Conservation (phyloP, 1,140 invertebrate genomes). For the Brachionus rotundiformis region DNA sequence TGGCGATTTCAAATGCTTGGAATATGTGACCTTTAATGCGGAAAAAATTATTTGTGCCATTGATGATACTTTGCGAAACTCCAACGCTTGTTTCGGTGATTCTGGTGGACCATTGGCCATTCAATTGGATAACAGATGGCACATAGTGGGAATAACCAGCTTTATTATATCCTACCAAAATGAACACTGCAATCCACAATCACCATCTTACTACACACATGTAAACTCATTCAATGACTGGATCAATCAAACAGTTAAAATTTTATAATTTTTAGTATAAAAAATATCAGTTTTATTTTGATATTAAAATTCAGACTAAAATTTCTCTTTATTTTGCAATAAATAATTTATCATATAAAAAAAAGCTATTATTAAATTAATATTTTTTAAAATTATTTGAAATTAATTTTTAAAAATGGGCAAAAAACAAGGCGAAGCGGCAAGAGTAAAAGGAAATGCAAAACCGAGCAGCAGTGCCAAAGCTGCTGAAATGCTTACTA, state of each 20-base stretch:
- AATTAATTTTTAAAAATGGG: conserved; percentile 34
- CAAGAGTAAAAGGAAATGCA: conserved; percentile 46
- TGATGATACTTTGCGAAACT: background rate
- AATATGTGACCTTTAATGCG: background rate
- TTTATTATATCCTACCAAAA: conserved; percentile 8
- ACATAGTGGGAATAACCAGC: background rate
- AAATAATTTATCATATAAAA: background rate
- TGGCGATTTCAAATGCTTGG: background rate
- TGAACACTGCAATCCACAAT: background rate
- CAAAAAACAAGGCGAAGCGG: conserved; percentile 49
- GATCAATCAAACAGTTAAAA: background rate
- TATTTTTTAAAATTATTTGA: conserved; percentile 6
- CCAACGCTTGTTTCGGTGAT: conserved; percentile 32
- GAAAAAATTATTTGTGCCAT: background rate
- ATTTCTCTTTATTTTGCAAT: conserved; percentile 43
- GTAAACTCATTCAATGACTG: background rate
- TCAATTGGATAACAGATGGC: background rate
- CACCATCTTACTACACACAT: conserved; percentile 13
- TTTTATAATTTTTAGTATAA: background rate
- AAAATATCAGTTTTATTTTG: background rate
- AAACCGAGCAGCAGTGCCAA: conserved; percentile 51
- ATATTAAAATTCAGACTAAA: background rate
- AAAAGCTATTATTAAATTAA: background rate
- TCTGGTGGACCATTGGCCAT: conserved; percentile 9
- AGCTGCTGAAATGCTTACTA: conserved; percentile 41